Evolutionary conservation across 1,140 invertebrate species (phyloP).

Genomic region (Platorchestia sp.): DNA sequence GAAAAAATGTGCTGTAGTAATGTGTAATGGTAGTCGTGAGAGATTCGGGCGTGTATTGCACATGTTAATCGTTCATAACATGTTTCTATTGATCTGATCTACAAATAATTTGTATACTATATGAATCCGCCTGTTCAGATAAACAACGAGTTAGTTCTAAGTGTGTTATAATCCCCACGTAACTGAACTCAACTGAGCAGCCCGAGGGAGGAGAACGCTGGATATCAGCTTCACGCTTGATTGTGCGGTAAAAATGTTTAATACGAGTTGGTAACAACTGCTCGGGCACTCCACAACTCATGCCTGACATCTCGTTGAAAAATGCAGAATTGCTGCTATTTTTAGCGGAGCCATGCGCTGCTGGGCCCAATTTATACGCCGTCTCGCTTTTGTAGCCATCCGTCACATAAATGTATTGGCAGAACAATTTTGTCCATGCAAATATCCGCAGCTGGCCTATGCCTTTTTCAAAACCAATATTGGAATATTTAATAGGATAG

Average conservation of each 20-base stretch:
- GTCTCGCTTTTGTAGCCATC: constrained; percentile 9
- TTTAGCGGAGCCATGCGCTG: background rate
- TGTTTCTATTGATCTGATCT: background rate
- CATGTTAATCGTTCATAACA: background rate
- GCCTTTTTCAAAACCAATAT: constrained; percentile 42
- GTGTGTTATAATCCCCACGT: background rate
- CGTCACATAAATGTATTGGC: constrained; percentile 33
- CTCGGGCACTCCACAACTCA: background rate
- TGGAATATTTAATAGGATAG: constrained; percentile 50
- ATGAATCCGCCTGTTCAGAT: background rate
- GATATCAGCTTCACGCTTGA: background rate
- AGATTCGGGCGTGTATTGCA: too few relatives aligned
- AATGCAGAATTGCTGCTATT: background rate
- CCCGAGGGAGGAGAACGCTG: background rate
- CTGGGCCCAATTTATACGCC: background rate
- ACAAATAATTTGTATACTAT: background rate
- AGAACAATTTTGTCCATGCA: constrained; percentile 41
- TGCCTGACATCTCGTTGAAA: background rate
- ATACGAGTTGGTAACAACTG: too few relatives aligned
- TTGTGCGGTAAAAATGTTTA: too few relatives aligned
- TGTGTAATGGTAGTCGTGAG: too few relatives aligned
- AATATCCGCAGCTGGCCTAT: constrained; percentile 7
- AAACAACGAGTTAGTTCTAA: background rate
- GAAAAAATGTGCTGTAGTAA: too few relatives aligned
- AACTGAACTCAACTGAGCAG: background rate